Evolutionary conservation across 2,797 vertebrate species (phyloP).

Genomic region (Cottoperca gobio): DNA sequence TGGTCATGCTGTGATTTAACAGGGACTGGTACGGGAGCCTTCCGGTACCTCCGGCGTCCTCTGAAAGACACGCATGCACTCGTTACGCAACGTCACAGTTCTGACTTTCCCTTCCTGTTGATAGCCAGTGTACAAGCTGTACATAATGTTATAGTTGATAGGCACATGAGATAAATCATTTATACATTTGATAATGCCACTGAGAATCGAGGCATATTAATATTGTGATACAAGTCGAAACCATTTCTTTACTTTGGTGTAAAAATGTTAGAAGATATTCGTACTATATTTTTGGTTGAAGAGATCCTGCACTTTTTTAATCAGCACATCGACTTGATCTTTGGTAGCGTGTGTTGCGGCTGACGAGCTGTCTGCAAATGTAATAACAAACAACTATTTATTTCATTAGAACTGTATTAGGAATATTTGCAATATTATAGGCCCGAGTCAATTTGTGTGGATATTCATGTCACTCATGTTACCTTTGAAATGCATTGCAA

Average conservation of each 20-base stretch:
- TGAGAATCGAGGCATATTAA: background rate
- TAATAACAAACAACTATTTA: background rate
- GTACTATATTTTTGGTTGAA: conserved; percentile 16
- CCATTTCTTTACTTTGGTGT: background rate
- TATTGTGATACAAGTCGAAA: background rate
- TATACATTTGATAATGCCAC: background rate
- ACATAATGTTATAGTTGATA: background rate
- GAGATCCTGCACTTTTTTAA: conserved; percentile 6
- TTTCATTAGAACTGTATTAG: background rate
- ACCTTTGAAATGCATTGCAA: conserved; percentile 2
- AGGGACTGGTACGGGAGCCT: background rate
- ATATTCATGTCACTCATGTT: background rate
- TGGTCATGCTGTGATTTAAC: background rate
- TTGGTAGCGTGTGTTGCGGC: background rate
- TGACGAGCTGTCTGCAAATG: background rate
- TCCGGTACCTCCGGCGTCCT: background rate
- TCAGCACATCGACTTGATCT: background rate
- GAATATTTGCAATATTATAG: background rate
- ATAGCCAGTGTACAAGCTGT: background rate
- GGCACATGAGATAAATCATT: background rate
- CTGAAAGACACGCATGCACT: background rate
- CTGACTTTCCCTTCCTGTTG: background rate
- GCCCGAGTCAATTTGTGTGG: background rate
- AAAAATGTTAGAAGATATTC: background rate
- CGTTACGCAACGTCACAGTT: background rate